These are phyloP conservation scores for Gonocerus acuteangulatus DNA, from an alignment of 2,888 invertebrate genomes.

Conservation along the genomic window DNA sequence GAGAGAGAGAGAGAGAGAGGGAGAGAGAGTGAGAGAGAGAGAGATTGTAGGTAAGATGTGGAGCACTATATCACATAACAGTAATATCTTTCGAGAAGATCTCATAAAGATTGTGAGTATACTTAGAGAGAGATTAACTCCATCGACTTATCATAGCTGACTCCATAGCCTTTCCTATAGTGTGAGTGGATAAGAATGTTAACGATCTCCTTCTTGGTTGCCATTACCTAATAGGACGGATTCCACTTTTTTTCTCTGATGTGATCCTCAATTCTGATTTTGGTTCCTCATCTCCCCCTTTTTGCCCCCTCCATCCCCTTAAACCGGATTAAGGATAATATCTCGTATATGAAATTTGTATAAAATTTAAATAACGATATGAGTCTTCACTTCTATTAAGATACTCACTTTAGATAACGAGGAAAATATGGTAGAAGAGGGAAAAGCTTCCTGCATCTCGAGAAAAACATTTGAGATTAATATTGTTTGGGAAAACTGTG, in stretches of 20 bases:
- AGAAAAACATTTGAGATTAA: neutral
- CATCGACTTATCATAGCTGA: too few relatives aligned
- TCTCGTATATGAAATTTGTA: conserved; percentile 3
- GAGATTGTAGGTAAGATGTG: too few relatives aligned
- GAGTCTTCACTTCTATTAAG: conserved; percentile 7
- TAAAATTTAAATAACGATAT: conserved; percentile 9
- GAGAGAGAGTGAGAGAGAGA: too few relatives aligned
- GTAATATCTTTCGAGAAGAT: too few relatives aligned
- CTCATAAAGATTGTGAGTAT: too few relatives aligned
- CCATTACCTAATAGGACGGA: neutral
- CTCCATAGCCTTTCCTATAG: too few relatives aligned
- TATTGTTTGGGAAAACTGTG: neutral
- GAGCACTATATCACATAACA: too few relatives aligned
- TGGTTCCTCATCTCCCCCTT: too few relatives aligned
- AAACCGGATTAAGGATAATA: neutral
- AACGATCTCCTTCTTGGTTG: neutral
- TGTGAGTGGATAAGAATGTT: too few relatives aligned
- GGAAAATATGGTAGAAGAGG: neutral
- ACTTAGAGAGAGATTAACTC: too few relatives aligned
- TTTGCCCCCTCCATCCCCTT: too few relatives aligned
- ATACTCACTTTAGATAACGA: conserved; percentile 1
- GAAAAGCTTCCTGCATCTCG: neutral
- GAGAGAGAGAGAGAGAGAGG: too few relatives aligned
- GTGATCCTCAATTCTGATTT: neutral
- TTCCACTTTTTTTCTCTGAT: neutral